phyloP scores from a whole-genome alignment of 2,888 invertebrate genomes.

The Copidosoma aretas region DNA sequence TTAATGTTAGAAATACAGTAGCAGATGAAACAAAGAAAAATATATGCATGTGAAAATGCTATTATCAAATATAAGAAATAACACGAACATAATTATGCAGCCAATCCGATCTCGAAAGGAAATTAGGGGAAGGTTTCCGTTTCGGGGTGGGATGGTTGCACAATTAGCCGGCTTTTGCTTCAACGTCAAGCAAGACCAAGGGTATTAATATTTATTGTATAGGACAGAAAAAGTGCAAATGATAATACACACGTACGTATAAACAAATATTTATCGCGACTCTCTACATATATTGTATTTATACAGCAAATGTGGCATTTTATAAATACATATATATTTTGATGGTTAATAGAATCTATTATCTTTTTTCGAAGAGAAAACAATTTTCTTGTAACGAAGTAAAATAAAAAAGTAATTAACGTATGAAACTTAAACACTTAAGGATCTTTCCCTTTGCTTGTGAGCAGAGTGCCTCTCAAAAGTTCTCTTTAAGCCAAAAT shows the following conservation, averaged over 20 bases:
- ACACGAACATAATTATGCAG: not conserved
- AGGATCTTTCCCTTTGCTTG: conserved; percentile 44
- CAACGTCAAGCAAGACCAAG: not conserved
- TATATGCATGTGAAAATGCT: too few species aligned
- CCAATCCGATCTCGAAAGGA: conserved; percentile 50
- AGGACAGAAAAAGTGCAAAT: not conserved
- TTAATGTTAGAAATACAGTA: too few species aligned
- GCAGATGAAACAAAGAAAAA: too few species aligned
- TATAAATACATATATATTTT: conserved; percentile 23
- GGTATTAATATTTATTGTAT: not conserved
- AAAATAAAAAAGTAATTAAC: not conserved
- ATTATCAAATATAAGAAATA: too few species aligned
- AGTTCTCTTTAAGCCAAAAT: conserved; percentile 36
- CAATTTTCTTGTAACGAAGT: conserved; percentile 22
- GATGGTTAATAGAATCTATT: conserved; percentile 8
- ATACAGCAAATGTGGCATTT: conserved; percentile 14
- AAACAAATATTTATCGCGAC: not conserved
- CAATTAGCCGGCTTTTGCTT: conserved; percentile 11
- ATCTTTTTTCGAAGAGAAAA: conserved; percentile 1
- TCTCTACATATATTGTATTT: not conserved
- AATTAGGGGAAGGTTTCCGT: conserved; percentile 60
- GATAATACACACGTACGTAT: not conserved
- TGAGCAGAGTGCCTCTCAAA: conserved; percentile 46
- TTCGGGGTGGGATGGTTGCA: conserved; percentile 41
- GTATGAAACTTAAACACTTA: conserved; percentile 15